Evolutionary conservation across 2,797 vertebrate species (phyloP).

Genomic region (Tinamus major): DNA sequence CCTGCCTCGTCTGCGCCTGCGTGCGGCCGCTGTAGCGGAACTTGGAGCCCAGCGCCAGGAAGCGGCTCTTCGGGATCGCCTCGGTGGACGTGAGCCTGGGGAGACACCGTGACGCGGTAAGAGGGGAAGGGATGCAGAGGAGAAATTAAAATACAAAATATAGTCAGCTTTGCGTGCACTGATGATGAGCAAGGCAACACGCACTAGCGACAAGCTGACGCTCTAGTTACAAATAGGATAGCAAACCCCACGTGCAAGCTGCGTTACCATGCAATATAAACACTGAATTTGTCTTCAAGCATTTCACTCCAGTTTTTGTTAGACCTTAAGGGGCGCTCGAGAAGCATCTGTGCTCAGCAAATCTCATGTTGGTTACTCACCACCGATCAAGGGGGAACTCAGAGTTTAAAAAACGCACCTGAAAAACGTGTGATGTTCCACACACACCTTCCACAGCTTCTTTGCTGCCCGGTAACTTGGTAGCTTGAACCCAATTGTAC

Average conservation of each 20-base stretch:
- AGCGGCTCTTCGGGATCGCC: conserved; percentile 92
- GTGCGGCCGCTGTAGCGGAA: conserved; percentile 97
- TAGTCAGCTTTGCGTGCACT: neutral
- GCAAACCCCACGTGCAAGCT: neutral
- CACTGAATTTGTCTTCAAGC: neutral
- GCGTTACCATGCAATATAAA: neutral
- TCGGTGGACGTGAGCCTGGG: conserved; percentile 93
- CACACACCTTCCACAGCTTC: conserved; percentile 97
- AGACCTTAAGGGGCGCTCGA: neutral
- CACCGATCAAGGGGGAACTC: neutral
- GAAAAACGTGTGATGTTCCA: conserved; percentile 97
- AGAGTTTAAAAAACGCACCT: conserved; percentile 80
- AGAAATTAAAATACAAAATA: neutral
- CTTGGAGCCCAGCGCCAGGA: conserved; percentile 95
- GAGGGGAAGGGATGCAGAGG: neutral
- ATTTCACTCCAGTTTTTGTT: neutral
- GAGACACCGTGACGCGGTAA: neutral
- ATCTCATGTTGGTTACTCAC: neutral
- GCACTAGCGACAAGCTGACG: accelerated
- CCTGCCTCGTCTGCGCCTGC: conserved; percentile 95
- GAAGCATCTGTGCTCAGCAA: neutral
- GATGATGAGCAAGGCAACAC: neutral
- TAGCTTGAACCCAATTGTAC: conserved; percentile 93
- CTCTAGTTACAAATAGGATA: too few relatives aligned
- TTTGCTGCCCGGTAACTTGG: conserved; percentile 95